Evolutionary conservation across 2,113 vertebrate genomes (phyloP).

Genomic region (Beaufortia kweichowensis): DNA sequence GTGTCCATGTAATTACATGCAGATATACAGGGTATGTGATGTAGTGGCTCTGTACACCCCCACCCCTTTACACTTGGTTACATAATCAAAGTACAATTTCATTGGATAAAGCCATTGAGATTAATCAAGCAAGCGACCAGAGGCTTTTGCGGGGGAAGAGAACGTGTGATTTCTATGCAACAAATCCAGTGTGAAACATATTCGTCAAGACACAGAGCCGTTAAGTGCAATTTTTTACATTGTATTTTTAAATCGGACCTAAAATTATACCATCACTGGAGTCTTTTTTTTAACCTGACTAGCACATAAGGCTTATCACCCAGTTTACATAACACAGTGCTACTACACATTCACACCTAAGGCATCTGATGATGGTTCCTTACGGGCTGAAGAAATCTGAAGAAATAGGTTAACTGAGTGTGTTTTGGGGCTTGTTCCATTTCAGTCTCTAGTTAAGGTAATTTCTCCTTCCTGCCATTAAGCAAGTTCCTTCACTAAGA

Average conservation of each 20-base stretch:
- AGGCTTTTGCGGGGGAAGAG: background rate
- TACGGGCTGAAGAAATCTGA: constrained; percentile 1
- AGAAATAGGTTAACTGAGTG: constrained; percentile 1
- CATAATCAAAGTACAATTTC: constrained; percentile 41
- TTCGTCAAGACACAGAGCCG: background rate
- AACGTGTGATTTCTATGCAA: background rate
- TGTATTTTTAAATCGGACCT: constrained; percentile 15
- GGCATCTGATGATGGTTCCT: background rate
- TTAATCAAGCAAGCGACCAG: constrained; percentile 24
- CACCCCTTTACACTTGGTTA: background rate
- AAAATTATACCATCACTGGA: constrained; percentile 10
- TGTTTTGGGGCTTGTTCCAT: background rate
- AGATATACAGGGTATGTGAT: constrained; percentile 10
- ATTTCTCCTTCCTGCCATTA: constrained; percentile 19
- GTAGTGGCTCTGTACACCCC: constrained; percentile 13
- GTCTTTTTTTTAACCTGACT: constrained; percentile 8
- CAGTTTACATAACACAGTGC: constrained; percentile 24
- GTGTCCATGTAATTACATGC: constrained; percentile 20
- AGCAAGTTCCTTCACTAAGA: constrained; percentile 27
- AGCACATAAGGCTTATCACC: constrained; percentile 23
- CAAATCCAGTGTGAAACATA: background rate
- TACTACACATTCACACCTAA: constrained; percentile 24
- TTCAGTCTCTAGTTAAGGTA: background rate
- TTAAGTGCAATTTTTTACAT: constrained; percentile 10
- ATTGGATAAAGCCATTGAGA: constrained; percentile 24